Evolutionary conservation across 2,888 invertebrate genomes (phyloP).

Genomic region (Andrena praecox): DNA sequence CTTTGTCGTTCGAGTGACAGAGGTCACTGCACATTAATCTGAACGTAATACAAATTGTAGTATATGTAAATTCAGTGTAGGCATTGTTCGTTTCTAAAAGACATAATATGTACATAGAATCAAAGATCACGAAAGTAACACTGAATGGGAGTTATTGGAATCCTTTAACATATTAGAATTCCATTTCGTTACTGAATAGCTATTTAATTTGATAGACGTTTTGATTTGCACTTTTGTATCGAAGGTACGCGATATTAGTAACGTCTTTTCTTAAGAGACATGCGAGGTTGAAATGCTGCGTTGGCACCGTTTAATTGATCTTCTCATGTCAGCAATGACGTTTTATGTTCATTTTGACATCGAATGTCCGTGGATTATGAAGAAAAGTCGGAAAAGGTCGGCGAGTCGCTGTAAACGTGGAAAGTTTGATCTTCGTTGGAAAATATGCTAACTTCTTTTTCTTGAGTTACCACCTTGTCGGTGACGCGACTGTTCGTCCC

Average conservation of each 20-base stretch:
- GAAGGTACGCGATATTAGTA: neutral
- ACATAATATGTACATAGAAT: neutral
- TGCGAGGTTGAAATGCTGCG: slow-evolving; percentile 24
- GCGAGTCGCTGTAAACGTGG: slow-evolving; percentile 70
- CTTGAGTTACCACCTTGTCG: slow-evolving; percentile 65
- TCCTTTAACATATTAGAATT: neutral
- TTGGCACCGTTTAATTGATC: slow-evolving; percentile 25
- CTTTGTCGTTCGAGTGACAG: neutral
- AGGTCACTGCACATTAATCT: neutral
- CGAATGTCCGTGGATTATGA: slow-evolving; percentile 60
- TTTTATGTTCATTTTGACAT: slow-evolving; percentile 1
- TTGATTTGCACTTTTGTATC: neutral
- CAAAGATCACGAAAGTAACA: neutral
- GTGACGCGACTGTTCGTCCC: slow-evolving; percentile 73
- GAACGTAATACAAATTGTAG: slow-evolving; percentile 1
- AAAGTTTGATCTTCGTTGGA: slow-evolving; percentile 66
- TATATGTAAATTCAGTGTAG: neutral
- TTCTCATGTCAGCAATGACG: slow-evolving; percentile 6
- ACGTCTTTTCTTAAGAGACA: neutral
- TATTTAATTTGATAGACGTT: slow-evolving; percentile 6
- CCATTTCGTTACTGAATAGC: neutral
- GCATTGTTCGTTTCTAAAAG: neutral
- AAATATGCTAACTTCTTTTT: slow-evolving; percentile 46
- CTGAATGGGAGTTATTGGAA: neutral
- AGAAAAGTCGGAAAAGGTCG: slow-evolving; percentile 75